Evolutionary conservation across 2,797 vertebrate genomes (phyloP), one percentile per base, ranked within the genome.

Genomic region (Tarsius wallacei): DNA sequence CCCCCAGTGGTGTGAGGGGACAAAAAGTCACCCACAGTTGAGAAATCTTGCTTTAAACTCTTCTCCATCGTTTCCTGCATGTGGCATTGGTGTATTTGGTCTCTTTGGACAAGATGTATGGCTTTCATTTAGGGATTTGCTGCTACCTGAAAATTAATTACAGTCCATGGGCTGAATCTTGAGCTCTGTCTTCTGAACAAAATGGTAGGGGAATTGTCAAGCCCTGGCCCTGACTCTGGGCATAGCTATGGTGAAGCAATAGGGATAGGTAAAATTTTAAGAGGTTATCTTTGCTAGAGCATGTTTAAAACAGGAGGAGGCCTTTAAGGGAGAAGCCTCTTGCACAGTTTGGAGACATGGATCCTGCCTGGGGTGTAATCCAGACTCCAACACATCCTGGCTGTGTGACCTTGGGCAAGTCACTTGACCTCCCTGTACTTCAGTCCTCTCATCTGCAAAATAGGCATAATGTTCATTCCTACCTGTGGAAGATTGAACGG

Each of bases 21-120:
- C 0, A 26, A 21, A 8, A 16, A 70, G 4, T 64, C 12, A 0
- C 74, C 47, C 64, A 63, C 13, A 0, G 0, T 9, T 68, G 26
- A 15, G 76, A 33, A 17, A 3, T 28, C 22, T 11, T 57, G 24
- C 47, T 70, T 63, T 94, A 31, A 19, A 42, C 47, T 7, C 14
- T 68, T 10, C 36, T 8, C 64, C 1, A 0, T 26, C 16, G 57
- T 36, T 64, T 55, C 5, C 24, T 61, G 55, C 14, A 7, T 26
- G 31, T 26, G 53, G 21, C 24, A 36, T 78, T 61, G 22, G 24
- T n/a, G 47, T 5, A 2, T 57, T 36, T 5, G 24, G 26, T 66
- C 82, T 31, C 87, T 90, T 59, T 47, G 9, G 55, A 36, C 7
- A 9, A 42, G 59, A 12, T 53, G 22, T 26, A 3, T 4, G 47